A percentile compares a stretch with the other conserved stretches of the same genome.
Evolutionary conservation across 2,797 vertebrate species (phyloP).

Genomic region (Hydrophis major): DNA sequence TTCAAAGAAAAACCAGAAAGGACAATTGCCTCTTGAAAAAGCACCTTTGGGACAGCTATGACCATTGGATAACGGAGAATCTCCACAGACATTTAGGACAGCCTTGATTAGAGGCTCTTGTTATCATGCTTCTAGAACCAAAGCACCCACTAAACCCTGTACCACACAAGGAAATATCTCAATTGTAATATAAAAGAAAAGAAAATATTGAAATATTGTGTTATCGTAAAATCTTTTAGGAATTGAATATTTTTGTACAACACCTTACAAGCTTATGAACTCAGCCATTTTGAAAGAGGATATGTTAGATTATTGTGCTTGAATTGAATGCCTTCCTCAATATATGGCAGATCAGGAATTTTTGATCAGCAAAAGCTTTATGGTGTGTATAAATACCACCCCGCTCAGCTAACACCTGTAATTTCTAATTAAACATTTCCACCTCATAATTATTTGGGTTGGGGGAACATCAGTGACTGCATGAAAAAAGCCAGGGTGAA

Average conservation of each 20-base stretch:
- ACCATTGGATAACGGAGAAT: too few species aligned
- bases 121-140: not conserved
- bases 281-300: not conserved
- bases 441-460: not conserved
- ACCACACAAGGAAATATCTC: not conserved
- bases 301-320: not conserved
- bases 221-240: not conserved
- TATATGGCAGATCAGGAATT: not conserved
- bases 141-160: not conserved
- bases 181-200: not conserved
- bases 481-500: not conserved
- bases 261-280: not conserved
- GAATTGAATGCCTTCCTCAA: not conserved
- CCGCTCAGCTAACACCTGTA: not conserved
- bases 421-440: not conserved
- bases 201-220: not conserved
- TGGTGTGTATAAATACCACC: not conserved
- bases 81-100: not conserved
- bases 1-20: too few species aligned
- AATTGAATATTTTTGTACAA: not conserved
- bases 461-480: not conserved
- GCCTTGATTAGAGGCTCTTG: not conserved
- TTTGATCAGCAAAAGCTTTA: not conserved
- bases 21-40: too few species aligned
- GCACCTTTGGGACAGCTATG: too few species aligned